Conservation (phyloP, 1,140 invertebrate genomes). For the Pseudomyrmex dendroicus region DNA sequence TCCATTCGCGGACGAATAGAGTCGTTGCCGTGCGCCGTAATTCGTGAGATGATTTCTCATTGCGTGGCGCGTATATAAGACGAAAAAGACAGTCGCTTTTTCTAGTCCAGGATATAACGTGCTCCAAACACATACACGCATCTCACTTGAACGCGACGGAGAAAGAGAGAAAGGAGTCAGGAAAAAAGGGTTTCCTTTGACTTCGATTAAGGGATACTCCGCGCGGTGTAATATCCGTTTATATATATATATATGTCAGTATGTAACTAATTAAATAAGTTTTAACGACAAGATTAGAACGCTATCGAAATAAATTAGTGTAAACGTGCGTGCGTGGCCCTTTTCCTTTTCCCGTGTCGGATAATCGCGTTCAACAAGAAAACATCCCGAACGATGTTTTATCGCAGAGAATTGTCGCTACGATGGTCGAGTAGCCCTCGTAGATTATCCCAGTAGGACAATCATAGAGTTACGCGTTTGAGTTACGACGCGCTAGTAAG, state of each 20-base stretch:
- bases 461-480: constrained; percentile 67
- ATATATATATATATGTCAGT: constrained; percentile 33
- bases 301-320: constrained; percentile 71
- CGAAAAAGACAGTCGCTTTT: constrained; percentile 49
- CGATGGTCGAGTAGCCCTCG: constrained; percentile 19
- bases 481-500: constrained; percentile 33
- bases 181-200: constrained; percentile 38
- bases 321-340: constrained; percentile 55
- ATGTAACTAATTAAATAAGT: constrained; percentile 71
- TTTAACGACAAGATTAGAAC: constrained; percentile 69
- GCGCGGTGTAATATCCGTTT: constrained; percentile 51
- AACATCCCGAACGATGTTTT: background rate
- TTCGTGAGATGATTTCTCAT: background rate
- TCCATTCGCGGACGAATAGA: constrained; percentile 15
- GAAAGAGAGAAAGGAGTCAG: background rate
- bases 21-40: background rate
- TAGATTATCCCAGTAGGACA: constrained; percentile 70
- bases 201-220: constrained; percentile 62
- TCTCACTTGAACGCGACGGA: constrained; percentile 22
- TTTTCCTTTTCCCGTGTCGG: constrained; percentile 60
- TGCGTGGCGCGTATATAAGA: background rate
- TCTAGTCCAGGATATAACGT: constrained; percentile 59
- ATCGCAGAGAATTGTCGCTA: constrained; percentile 6
- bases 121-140: constrained; percentile 23
- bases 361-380: constrained; percentile 17